A percentile compares a stretch with the other conserved stretches of the same genome.
Evolutionary conservation across 1,140 invertebrate genomes (phyloP).

Genomic region (Drosophila ananassae): DNA sequence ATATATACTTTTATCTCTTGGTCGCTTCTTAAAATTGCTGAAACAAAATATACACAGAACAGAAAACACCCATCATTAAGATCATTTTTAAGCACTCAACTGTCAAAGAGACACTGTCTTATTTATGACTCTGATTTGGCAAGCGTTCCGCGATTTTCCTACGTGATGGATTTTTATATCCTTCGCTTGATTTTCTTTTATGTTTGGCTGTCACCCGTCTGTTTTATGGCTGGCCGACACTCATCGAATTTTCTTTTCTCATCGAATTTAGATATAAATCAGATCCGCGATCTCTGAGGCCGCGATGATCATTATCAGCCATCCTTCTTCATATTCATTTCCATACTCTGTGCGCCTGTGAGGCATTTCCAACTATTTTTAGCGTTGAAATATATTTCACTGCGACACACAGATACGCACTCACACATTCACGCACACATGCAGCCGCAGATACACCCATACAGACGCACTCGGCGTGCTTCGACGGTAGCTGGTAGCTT

Average conservation of each 20-base stretch:
- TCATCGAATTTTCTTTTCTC: constrained; percentile 15
- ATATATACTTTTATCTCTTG: constrained; percentile 64
- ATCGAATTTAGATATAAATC: constrained; percentile 42
- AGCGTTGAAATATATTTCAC: constrained; percentile 65
- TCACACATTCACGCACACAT: constrained; percentile 33
- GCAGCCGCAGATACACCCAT: constrained; percentile 14
- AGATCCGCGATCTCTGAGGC: constrained; percentile 38
- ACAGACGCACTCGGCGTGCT: constrained; percentile 2
- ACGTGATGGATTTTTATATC: constrained; percentile 23
- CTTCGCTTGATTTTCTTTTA: constrained; percentile 32
- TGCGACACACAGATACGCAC: constrained; percentile 65
- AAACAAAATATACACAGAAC: constrained; percentile 55
- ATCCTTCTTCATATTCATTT: constrained; percentile 79
- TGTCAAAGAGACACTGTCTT: constrained; percentile 1
- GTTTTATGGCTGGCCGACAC: constrained; percentile 26
- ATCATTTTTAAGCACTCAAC: constrained; percentile 14
- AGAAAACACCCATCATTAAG: constrained; percentile 28
- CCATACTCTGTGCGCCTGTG: constrained; percentile 58
- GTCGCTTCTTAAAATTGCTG: constrained; percentile 65
- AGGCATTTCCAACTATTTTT: constrained; percentile 72
- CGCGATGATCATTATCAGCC: constrained; percentile 49
- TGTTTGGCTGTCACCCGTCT: constrained; percentile 38
- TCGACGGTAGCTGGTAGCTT: constrained; percentile 72
- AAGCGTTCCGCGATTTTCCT: constrained; percentile 30
- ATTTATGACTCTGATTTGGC: constrained; percentile 56